A percentile compares a stretch with the other conserved stretches of the same genome.
phyloP scores from a whole-genome alignment of 2,888 invertebrate genomes.

The Scaptomyza cyrtandrae region DNA sequence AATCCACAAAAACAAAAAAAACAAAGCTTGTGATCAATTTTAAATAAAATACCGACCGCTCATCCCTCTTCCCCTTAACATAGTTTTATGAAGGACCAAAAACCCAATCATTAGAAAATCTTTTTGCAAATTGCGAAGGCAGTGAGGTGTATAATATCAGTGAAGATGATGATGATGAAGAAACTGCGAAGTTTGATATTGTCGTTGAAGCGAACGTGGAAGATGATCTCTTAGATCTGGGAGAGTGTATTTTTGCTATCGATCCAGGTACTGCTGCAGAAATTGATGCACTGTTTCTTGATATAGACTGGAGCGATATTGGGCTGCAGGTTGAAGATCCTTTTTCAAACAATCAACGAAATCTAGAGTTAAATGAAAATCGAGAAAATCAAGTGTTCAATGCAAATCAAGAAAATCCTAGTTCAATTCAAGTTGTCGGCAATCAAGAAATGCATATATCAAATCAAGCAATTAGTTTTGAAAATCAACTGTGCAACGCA shows the following conservation, averaged over 20 bases:
- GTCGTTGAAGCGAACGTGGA: constrained; percentile 21
- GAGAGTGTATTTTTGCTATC: constrained; percentile 52
- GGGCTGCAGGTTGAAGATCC: constrained; percentile 22
- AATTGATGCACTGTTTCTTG: constrained; percentile 50
- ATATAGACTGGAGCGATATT: constrained; percentile 53
- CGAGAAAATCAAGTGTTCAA: too few relatives aligned
- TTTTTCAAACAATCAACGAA: background rate
- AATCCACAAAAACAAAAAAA: constrained; percentile 24
- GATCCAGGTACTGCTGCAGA: constrained; percentile 47
- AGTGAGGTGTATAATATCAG: constrained; percentile 25
- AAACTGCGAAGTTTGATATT: constrained; percentile 11
- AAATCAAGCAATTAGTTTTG: background rate
- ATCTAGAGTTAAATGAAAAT: background rate
- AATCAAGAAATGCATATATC: constrained; percentile 1
- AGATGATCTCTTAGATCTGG: constrained; percentile 40
- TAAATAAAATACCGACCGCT: constrained; percentile 69
- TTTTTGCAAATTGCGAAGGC: constrained; percentile 50
- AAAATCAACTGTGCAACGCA: background rate
- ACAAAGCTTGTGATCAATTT: constrained; percentile 66
- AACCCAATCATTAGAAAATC: constrained; percentile 51
- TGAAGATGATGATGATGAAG: constrained; percentile 24
- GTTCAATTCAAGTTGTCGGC: background rate
- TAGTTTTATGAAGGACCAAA: constrained; percentile 68
- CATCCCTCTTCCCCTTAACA: constrained; percentile 46
- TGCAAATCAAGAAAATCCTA: background rate